Percentiles rank a stretch among this genome's conserved stretches.
phyloP scores from a whole-genome alignment of 2,888 invertebrate species.

The Zootermopsis nevadensis region DNA sequence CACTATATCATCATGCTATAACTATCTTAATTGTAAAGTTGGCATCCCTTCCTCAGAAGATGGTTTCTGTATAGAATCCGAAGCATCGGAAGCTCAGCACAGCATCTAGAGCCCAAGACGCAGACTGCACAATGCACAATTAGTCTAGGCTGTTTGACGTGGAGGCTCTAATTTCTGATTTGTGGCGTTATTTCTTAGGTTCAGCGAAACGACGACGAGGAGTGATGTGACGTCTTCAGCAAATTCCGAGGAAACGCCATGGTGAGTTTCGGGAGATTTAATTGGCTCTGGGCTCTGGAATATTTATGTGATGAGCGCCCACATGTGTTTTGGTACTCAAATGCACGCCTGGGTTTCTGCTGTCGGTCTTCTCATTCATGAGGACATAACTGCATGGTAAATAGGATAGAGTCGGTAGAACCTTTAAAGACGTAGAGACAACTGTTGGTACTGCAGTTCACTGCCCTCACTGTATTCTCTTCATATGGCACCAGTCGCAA shows the following conservation, averaged over 20 bases:
- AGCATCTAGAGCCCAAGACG: neutral
- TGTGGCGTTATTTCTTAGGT: conserved; percentile 60
- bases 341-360: neutral
- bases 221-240: conserved; percentile 63
- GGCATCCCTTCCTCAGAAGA: neutral
- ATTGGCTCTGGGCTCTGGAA: conserved; percentile 24
- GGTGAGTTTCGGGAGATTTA: conserved; percentile 54
- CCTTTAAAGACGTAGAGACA: neutral
- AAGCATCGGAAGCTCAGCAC: neutral
- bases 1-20: neutral
- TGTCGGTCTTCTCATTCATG: neutral
- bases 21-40: neutral
- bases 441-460: neutral
- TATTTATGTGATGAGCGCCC: neutral
- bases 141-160: conserved; percentile 7
- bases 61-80: neutral
- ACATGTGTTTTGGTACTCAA: neutral
- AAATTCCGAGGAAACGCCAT: conserved; percentile 60
- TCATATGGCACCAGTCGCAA: no score
- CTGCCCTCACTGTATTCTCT: neutral
- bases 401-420: no score
- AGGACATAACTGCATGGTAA: no score
- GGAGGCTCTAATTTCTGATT: conserved; percentile 46
- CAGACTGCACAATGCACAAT: conserved; percentile 10
- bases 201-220: conserved; percentile 68